phyloP scores from a whole-genome alignment of 2,113 vertebrate species.

The Esox niger region DNA sequence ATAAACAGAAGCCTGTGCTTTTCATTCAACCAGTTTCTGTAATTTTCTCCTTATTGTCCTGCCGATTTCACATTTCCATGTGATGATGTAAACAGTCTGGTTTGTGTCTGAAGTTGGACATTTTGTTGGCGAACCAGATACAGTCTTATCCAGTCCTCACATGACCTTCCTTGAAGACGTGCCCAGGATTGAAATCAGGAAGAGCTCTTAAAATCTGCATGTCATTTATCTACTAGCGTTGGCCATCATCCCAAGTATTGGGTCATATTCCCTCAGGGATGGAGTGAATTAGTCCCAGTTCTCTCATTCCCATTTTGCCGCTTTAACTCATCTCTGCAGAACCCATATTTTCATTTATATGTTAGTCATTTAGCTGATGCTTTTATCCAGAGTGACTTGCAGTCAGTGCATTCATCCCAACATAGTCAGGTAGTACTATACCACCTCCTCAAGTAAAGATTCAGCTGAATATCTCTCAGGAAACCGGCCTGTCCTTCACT shows the following conservation, averaged over 20 bases:
- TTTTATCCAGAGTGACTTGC: too few species aligned
- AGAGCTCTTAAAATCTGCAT: not conserved
- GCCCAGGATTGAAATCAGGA: not conserved
- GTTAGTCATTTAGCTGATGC: too few species aligned
- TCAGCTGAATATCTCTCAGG: too few species aligned
- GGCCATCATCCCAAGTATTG: not conserved
- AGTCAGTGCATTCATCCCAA: too few species aligned
- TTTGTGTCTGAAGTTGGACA: not conserved
- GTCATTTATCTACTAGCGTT: not conserved
- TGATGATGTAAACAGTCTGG: not conserved
- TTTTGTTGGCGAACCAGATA: not conserved
- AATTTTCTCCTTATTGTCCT: conserved; percentile 28
- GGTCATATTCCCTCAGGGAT: not conserved
- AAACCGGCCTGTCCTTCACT: too few species aligned
- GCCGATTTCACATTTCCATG: not conserved
- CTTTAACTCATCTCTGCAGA: not conserved
- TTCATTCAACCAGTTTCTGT: conserved; percentile 51
- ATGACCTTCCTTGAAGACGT: not conserved
- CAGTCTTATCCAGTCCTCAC: not conserved
- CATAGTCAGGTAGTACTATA: too few species aligned
- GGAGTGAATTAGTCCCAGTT: not conserved
- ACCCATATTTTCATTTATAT: too few species aligned
- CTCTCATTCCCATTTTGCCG: too few species aligned
- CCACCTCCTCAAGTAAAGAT: too few species aligned
- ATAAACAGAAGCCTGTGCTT: conserved; percentile 75